phyloP scores from a whole-genome alignment of 2,113 vertebrate species.

The Trematomus loennbergii region DNA sequence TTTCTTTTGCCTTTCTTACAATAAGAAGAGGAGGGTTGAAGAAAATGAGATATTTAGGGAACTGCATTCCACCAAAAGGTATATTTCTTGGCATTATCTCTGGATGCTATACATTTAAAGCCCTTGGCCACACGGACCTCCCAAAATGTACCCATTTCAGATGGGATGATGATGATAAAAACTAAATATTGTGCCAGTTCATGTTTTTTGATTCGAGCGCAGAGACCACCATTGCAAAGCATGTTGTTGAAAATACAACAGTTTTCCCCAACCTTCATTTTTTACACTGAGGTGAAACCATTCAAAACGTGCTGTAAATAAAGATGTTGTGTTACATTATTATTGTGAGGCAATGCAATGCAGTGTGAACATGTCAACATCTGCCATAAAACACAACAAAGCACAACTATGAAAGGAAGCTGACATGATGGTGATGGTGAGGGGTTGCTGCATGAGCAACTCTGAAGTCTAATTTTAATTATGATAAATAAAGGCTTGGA shows the following conservation, averaged over 20 bases:
- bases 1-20: neutral
- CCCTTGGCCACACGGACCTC: neutral
- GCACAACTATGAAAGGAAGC: neutral
- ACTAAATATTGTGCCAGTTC: neutral
- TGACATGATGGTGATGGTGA: conserved; percentile 4
- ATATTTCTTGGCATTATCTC: neutral
- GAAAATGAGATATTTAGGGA: neutral
- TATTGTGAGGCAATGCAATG: neutral
- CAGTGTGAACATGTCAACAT: neutral
- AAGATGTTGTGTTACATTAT: neutral
- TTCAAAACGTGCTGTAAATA: neutral
- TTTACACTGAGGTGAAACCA: neutral
- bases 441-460: neutral
- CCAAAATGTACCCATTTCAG: neutral
- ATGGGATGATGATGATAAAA: neutral
- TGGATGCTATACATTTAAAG: neutral
- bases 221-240: neutral
- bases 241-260: neutral
- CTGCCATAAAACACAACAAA: neutral
- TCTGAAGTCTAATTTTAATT: neutral
- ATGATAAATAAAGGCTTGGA: neutral
- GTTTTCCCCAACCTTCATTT: neutral
- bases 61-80: neutral
- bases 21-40: neutral
- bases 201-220: neutral